These are phyloP conservation scores for Acromyrmex heyeri DNA, from an alignment of 1,140 invertebrate species.

Conservation along the genomic window DNA sequence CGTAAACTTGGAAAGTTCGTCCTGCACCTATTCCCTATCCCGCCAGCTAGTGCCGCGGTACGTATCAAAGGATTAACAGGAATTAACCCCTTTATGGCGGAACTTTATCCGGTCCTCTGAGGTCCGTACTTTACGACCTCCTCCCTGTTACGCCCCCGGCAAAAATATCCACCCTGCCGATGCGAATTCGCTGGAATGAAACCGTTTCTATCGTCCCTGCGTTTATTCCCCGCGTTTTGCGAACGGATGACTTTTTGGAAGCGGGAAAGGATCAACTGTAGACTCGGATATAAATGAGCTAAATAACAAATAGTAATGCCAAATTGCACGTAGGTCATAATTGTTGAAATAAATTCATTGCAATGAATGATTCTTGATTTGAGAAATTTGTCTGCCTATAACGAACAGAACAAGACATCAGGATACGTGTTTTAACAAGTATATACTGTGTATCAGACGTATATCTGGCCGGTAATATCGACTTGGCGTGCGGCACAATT, in stretches of 20 bases:
- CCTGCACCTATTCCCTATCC: constrained; percentile 43
- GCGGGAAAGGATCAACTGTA: neutral
- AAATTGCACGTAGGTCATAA: neutral
- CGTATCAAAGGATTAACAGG: constrained; percentile 70
- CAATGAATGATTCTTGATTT: neutral
- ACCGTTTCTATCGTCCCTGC: constrained; percentile 5
- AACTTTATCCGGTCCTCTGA: constrained; percentile 65
- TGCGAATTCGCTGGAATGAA: constrained; percentile 35
- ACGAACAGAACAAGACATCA: neutral
- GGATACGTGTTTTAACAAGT: constrained; percentile 18
- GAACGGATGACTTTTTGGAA: neutral
- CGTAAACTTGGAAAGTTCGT: constrained; percentile 66
- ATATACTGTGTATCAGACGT: neutral
- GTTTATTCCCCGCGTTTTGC: constrained; percentile 12
- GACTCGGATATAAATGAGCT: neutral
- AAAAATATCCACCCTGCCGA: constrained; percentile 32
- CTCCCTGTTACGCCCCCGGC: constrained; percentile 3
- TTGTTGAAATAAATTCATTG: constrained; percentile 12
- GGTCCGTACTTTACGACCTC: constrained; percentile 65
- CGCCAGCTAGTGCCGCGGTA: constrained; percentile 21
- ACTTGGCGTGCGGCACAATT: constrained; percentile 47
- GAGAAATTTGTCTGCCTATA: constrained; percentile 12
- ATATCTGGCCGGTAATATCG: constrained; percentile 12
- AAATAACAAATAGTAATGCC: neutral
- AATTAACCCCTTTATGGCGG: constrained; percentile 65